Conservation (phyloP, 2,888 invertebrate genomes). For the Eilema depressum region DNA sequence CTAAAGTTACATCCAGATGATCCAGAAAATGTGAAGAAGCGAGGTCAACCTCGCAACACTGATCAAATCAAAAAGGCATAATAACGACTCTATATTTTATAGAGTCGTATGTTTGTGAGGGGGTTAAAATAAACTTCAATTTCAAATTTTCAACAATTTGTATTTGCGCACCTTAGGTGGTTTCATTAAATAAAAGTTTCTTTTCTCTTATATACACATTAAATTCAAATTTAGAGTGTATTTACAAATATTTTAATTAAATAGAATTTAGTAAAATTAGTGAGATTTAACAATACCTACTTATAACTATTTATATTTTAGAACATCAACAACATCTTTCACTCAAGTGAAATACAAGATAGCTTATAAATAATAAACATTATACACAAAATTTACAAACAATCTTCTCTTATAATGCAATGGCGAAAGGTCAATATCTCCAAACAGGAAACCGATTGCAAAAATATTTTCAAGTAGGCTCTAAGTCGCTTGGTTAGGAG, state of each 20-base stretch:
- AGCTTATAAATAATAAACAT: conserved; percentile 71
- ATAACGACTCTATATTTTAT: no score
- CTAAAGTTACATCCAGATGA: no score
- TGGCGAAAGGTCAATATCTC: background rate
- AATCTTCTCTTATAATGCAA: conserved; percentile 64
- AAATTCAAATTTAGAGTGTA: conserved; percentile 87
- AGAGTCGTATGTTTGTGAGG: no score
- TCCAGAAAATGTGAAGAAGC: no score
- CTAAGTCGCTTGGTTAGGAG: background rate
- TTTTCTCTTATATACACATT: conserved; percentile 86
- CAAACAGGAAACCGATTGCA: background rate
- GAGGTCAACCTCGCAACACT: no score
- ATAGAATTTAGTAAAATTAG: conserved; percentile 87
- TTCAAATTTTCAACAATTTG: conserved; percentile 84
- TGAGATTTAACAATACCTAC: conserved; percentile 86
- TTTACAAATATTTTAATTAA: conserved; percentile 88
- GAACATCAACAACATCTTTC: conserved; percentile 86
- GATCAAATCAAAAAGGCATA: no score
- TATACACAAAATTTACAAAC: conserved; percentile 76
- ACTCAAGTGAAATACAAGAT: conserved; percentile 80
- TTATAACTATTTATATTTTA: conserved; percentile 79
- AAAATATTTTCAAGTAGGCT: background rate
- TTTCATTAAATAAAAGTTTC: conserved; percentile 84
- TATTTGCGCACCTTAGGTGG: conserved; percentile 86
- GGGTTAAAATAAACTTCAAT: conserved; percentile 57